Conservation (phyloP, 2,888 invertebrate species). For the Netelia virgata region DNA sequence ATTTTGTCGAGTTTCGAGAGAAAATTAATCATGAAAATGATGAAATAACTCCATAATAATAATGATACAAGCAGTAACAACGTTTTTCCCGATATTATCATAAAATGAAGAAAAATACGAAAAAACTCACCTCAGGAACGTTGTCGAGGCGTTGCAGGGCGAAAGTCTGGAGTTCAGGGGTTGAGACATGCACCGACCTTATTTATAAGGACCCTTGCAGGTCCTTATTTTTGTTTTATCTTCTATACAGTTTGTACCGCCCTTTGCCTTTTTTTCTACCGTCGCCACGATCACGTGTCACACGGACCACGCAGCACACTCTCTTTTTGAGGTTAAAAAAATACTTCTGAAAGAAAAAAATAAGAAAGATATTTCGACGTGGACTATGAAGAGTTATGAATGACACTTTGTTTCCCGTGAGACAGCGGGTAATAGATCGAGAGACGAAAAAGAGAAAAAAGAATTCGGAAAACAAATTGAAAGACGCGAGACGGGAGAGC, state of each 20-base stretch:
- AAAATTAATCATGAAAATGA: background rate
- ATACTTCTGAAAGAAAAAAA: background rate
- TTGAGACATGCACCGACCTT: constrained; percentile 79
- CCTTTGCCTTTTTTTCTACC: background rate
- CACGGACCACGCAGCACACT: background rate
- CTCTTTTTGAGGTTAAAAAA: constrained; percentile 18
- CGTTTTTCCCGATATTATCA: background rate
- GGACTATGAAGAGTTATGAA: too few relatives aligned
- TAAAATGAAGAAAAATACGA: background rate
- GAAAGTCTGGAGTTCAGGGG: constrained; percentile 75
- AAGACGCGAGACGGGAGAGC: background rate
- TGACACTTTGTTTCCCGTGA: too few relatives aligned
- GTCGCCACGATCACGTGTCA: background rate
- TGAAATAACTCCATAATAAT: background rate
- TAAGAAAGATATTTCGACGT: background rate
- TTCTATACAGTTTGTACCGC: constrained; percentile 42
- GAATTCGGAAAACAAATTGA: background rate
- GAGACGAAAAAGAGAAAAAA: background rate
- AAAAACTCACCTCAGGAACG: constrained; percentile 78
- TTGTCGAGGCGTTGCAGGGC: constrained; percentile 77
- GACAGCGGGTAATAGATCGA: too few relatives aligned
- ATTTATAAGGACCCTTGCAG: constrained; percentile 74
- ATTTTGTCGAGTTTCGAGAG: background rate
- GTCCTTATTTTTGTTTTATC: constrained; percentile 70
- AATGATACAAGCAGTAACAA: background rate